Base-by-base conservation (phyloP, 2,888 invertebrate genomes). In the Temnothorax unifasciatus region DNA sequence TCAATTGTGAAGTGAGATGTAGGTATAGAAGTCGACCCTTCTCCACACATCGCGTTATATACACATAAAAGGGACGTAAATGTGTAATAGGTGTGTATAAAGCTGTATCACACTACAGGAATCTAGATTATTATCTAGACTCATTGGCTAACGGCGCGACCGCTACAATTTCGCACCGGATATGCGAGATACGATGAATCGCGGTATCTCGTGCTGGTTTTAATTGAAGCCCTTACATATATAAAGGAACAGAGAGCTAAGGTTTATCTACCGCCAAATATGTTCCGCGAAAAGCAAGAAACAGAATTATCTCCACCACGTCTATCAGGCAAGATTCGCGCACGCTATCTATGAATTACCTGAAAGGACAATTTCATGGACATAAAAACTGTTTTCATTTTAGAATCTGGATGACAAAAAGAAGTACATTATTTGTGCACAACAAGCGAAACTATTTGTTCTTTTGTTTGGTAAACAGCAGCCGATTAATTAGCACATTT, bases 61-160 rank as follows among this genome's bases (percentile, higher is more conserved):
- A 29, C 29, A 86, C 86, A 90, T 90, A 82, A 91, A 90, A 90
- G 87, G 88, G 84, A 86, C 87, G 89, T 92, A 92, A 92, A 93
- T 89, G 91, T 89, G 85, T 76, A 92, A 93, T 91, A 92, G 91
- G 85, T 74, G 44, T 41, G 18, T 89, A 87, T 91, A 91, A 92
- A 93, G 91, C n/a, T 61, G 8, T 59, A 18, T 38, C 86, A 18
- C 9, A 44, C 2, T 87, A 73, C 47, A n/a, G 25, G 29, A 25
- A 83, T 82, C 82, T 86, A 87, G 86, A 85, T 87, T 89, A 91
- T 92, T 92, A 91, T 86, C 85, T 69, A 75, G 77, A 84, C 87
- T 86, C 88, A 92, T 92, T 87, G 88, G 88, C 88, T 93, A 92
- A 92, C 91, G 88, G 91, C 77, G 63, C 71, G 74, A 87, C 84